phyloP scores from a whole-genome alignment of 1,140 invertebrate genomes.

The Lepidurus arcticus region DNA sequence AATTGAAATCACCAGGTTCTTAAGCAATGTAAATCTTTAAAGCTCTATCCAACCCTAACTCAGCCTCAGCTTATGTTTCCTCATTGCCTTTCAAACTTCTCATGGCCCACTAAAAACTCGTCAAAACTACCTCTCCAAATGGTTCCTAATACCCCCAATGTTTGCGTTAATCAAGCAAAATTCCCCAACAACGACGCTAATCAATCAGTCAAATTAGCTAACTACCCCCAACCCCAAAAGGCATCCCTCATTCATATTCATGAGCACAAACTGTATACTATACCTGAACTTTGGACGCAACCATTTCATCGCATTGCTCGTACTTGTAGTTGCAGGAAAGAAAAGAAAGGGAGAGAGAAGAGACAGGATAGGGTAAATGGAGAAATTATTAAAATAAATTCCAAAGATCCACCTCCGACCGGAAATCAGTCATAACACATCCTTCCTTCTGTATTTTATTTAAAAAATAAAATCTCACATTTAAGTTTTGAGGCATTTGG shows the following conservation, averaged over 20 bases:
- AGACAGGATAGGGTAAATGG: not conserved
- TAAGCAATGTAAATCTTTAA: not conserved
- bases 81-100: not conserved
- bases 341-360: not conserved
- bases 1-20: not conserved
- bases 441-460: no score
- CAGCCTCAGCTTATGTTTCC: not conserved
- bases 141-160: not conserved
- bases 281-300: not conserved
- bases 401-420: not conserved
- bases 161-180: not conserved
- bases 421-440: not conserved
- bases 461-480: not conserved
- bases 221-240: not conserved
- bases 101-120: no score
- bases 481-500: not conserved
- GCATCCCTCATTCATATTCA: not conserved
- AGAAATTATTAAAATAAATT: not conserved
- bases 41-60: not conserved
- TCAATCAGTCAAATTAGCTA: slow-evolving; percentile 13
- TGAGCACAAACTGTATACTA: not conserved
- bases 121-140: not conserved
- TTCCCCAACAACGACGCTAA: not conserved
- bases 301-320: not conserved
- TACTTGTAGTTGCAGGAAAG: no score